Evolutionary conservation across 2,113 vertebrate species (phyloP), one percentile per base, ranked within the genome.

Genomic region (Raja brachyura): DNA sequence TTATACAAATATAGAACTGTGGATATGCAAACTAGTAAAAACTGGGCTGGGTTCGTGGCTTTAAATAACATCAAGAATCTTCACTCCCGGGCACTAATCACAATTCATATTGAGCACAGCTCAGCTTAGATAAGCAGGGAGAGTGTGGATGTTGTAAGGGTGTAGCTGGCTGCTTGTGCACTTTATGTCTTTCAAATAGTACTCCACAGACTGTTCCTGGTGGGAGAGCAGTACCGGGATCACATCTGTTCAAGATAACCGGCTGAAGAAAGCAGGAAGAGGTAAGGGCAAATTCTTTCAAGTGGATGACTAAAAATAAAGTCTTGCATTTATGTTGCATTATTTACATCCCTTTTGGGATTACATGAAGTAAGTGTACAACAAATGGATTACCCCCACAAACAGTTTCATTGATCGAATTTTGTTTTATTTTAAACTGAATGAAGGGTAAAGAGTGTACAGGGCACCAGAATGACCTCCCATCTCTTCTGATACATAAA

Each of bases 1-100:
- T 86, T 86, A 86, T 28, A 16, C 81, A 86, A 61, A 59, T 86
- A 86, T 61, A 86, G 81, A 61, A 86, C 25, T 79, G 77, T 48
- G 39, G 0, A 79, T 18, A 20, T 48, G 77, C 77, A 13, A 48
- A 8, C 9, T 25, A 59, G 54, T 85, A 85, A 25, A n/a, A 85
- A 13, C 54, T 86, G 81, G 81, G 81, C 81, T 85, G 81, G 56
- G 54, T n/a, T 56, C 54, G 61, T 59, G 20, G 81, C 56, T 86
- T 61, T 61, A 86, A 86, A 86, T 86, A 86, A 56, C 25, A 56
- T 0, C 79, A 83, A 56, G 20, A 56, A 86, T 86, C 25, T n/a
- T 5, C 22, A 59, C 11, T 61, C 9, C 13, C 61, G 25, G 28
- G 9, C 28, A 22, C 61, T 61, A n/a, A 86, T 61, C 81, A 78